These are phyloP conservation scores for Aeoliscus strigatus DNA, from an alignment of 2,797 vertebrate genomes.

Conservation along the genomic window DNA sequence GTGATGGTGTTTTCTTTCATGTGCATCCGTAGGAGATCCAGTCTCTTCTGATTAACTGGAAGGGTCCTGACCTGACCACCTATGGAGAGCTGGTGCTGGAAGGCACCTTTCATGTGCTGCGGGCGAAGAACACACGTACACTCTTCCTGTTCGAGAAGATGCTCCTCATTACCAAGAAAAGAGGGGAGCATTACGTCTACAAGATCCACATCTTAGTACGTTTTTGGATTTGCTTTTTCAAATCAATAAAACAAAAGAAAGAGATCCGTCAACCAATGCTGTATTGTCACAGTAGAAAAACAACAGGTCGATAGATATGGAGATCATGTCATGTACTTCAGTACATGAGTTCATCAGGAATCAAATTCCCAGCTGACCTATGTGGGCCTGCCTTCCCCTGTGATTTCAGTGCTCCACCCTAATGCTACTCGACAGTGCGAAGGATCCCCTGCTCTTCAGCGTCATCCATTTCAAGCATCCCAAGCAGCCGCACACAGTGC, in stretches of 20 bases:
- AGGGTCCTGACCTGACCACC: constrained; percentile 89
- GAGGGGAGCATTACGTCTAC: constrained; percentile 91
- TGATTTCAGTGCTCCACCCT: constrained; percentile 85
- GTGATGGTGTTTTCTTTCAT: constrained; percentile 12
- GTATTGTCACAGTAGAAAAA: too few relatives aligned
- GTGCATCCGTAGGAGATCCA: constrained; percentile 87
- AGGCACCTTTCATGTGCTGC: constrained; percentile 89
- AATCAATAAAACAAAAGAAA: too few relatives aligned
- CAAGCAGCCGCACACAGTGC: constrained; percentile 90
- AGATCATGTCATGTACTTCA: not conserved
- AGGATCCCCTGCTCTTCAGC: constrained; percentile 92
- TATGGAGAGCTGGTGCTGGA: constrained; percentile 94
- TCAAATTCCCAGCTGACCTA: too few relatives aligned
- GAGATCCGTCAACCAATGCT: too few relatives aligned
- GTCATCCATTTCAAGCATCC: constrained; percentile 92
- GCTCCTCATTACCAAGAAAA: constrained; percentile 91
- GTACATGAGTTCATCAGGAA: not conserved
- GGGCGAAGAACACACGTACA: constrained; percentile 87
- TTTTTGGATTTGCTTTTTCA: constrained; percentile 2
- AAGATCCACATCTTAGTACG: constrained; percentile 89
- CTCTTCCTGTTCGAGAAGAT: constrained; percentile 94
- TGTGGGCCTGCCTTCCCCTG: not conserved
- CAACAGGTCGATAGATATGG: not conserved
- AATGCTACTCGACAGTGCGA: constrained; percentile 92
- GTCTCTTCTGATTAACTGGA: constrained; percentile 95